Evolutionary conservation across 2,888 invertebrate genomes (phyloP).

Genomic region (Chydorus sphaericus): DNA sequence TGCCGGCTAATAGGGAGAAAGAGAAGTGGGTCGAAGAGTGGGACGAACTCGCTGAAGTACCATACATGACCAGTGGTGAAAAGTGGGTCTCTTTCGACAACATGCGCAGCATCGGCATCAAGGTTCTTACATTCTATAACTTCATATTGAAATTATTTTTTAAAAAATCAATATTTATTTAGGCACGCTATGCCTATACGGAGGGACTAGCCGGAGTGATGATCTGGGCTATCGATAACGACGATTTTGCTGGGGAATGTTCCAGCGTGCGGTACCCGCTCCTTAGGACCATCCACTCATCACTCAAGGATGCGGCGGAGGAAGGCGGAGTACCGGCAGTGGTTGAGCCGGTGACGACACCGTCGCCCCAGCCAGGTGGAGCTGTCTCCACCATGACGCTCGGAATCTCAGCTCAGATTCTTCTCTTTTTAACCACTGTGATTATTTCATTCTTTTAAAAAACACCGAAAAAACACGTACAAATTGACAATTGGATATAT

Average conservation of each 20-base stretch:
- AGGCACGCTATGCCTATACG: slow-evolving; percentile 41
- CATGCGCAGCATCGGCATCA: slow-evolving; percentile 51
- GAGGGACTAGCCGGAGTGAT: slow-evolving; percentile 59
- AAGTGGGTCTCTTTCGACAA: slow-evolving; percentile 63
- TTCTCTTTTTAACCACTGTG: too few species aligned
- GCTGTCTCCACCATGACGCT: too few species aligned
- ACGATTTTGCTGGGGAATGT: slow-evolving; percentile 65
- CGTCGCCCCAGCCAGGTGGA: too few species aligned
- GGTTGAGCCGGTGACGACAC: neutral
- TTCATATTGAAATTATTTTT: neutral
- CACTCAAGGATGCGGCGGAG: slow-evolving; percentile 29
- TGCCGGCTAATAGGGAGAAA: slow-evolving; percentile 31
- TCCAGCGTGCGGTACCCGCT: slow-evolving; percentile 44
- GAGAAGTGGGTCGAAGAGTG: slow-evolving; percentile 48
- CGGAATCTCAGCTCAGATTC: too few species aligned
- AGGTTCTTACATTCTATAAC: slow-evolving; percentile 39
- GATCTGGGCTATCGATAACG: slow-evolving; percentile 82
- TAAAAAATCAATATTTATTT: neutral
- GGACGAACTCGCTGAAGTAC: slow-evolving; percentile 48
- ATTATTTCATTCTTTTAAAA: too few species aligned
- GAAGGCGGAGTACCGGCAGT: neutral
- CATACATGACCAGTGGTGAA: slow-evolving; percentile 43
- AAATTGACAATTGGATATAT: too few species aligned
- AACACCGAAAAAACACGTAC: too few species aligned
- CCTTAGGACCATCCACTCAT: slow-evolving; percentile 54